Evolutionary conservation across 2,797 vertebrate genomes (phyloP), one percentile per base, ranked within the genome.

Genomic region (Graptemys geographica): DNA sequence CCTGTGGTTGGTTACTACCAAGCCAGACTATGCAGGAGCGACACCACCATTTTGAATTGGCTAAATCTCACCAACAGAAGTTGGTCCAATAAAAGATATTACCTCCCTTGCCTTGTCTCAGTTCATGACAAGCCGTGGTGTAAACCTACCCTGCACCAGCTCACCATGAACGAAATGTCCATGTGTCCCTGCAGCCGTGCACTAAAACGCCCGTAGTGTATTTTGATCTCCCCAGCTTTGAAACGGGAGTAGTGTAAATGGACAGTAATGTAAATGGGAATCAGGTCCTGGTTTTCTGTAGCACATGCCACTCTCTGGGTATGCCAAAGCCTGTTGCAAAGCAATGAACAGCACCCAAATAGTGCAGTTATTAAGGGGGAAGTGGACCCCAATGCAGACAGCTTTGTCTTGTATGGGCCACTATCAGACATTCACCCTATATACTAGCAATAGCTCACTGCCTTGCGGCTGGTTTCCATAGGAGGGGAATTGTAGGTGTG

Each of bases 11-110:
- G 49, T 87, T 92, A 55, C 89, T 90, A 59, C 87, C 53, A 79
- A 55, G 90, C 94, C 95, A 96, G 93, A 55, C 8, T 84, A 28
- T 89, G 90, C 92, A 96, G 95, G 94, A 94, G 94, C 87, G 92
- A 69, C 90, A 94, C 84, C 84, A 31, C 84, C 2, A 6, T 53
- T 87, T 92, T 86, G 86, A 86, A 87, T 18, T 1, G 88, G 86
- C 87, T 55, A 33, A 86, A 96, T 84, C 65, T 69, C 16, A 21
- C n/a, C 65, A 37, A 69, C 10, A 21, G 65, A 69, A 21, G n/a
- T 37, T 69, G n/a, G 18, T 11, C 65, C n/a, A 69, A 37, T 69
- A 37, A 69, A 69, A 69, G n/a, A 9, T 37, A 37, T 69, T 11
- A n/a, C 31, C 62, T 65, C 62, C 33, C 16, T 21, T 10, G 9